A percentile compares a stretch with the other conserved stretches of the same genome.
phyloP scores from a whole-genome alignment of 2,888 invertebrate species.

The Amphipyra tragopoginis region DNA sequence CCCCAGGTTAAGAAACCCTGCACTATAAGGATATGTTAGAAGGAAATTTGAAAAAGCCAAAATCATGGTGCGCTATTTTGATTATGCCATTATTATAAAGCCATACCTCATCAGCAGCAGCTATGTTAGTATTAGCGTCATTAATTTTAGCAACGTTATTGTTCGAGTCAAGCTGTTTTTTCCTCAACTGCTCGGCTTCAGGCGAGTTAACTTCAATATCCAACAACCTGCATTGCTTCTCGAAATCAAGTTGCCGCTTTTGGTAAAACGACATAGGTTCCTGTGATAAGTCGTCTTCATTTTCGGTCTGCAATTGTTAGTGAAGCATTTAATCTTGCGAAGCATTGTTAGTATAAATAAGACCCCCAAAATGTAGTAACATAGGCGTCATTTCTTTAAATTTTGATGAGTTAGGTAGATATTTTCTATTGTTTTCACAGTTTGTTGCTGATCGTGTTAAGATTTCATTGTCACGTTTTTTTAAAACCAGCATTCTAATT shows the following conservation, averaged over 20 bases:
- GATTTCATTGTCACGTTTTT: too few species aligned
- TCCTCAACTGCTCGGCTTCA: slow-evolving; percentile 78
- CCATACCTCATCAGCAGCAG: slow-evolving; percentile 67
- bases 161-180: slow-evolving; percentile 72
- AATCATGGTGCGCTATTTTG: background rate
- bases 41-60: too few species aligned
- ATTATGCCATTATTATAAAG: slow-evolving; percentile 1
- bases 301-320: slow-evolving; percentile 82
- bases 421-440: too few species aligned
- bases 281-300: slow-evolving; percentile 69
- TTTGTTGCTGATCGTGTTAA: too few species aligned
- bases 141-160: slow-evolving; percentile 75
- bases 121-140: slow-evolving; percentile 71
- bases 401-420: too few species aligned
- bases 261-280: slow-evolving; percentile 86
- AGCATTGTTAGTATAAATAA: background rate
- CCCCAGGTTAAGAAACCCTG: too few species aligned
- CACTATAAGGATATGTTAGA: too few species aligned
- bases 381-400: too few species aligned
- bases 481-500: too few species aligned
- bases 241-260: slow-evolving; percentile 84
- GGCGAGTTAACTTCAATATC: slow-evolving; percentile 81
- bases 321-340: slow-evolving; percentile 58
- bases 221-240: slow-evolving; percentile 86
- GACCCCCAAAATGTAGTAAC: too few species aligned